Evolutionary conservation across 2,888 invertebrate species (phyloP), one percentile per base, ranked within the genome.

Genomic region (Schrankia costaestrigalis): DNA sequence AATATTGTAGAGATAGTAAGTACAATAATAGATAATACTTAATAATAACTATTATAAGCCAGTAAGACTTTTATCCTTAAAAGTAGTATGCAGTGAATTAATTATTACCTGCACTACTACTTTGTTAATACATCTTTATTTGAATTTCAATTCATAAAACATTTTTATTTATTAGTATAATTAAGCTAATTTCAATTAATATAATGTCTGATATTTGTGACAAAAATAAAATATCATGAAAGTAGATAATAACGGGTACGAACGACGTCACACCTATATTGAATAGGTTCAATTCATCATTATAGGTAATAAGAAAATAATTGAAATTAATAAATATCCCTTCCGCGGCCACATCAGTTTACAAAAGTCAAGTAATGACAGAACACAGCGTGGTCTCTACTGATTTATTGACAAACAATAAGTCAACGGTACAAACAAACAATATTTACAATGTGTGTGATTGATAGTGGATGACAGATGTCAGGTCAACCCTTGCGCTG

Each of bases 391-490:
- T 67, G 80, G 68, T 51, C 62, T 61, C 68, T 45, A 54, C 62
- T 62, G 64, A 66, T 66, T 53, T 65, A 71, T 76, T 53, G 63
- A 47, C 71, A 72, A 78, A 80, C 79, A 80, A 78, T 76, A 73
- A 74, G 73, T 74, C 76, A 73, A 71, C 67, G 64, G 68, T 54
- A 60, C 65, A 70, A 73, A 72, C 63, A 68, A 62, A 78, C 76
- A 82, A 76, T 81, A 77, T 84, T 81, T 80, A 78, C 75, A 63
- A 58, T 56, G 48, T 44, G 59, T 42, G 74, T 85, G 85, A 86
- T 86, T 78, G 83, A 86, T 86, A 70, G 78, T 78, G 61, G 53
- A 44, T 65, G 78, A 78, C 85, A 85, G 84, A 84, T 85, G 82
- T 61, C 59, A 65, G 58, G 63, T 64, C 71, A 84, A 82, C 85